Evolutionary conservation across 2,113 vertebrate species (phyloP), one percentile per base, ranked within the genome.

Genomic region (Geococcyx californianus): DNA sequence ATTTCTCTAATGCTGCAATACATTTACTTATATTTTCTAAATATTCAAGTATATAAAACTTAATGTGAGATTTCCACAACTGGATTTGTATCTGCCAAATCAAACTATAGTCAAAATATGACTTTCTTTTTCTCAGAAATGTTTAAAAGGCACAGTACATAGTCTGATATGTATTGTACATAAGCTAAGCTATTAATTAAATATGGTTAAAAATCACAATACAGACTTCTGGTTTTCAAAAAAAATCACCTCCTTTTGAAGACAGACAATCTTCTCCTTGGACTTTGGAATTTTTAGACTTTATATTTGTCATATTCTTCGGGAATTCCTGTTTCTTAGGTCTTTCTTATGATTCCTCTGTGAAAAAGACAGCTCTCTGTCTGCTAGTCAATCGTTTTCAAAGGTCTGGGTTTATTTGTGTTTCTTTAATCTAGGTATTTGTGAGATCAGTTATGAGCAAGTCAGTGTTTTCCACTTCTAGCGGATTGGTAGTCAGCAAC

Each of bases 371-470:
- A 98, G 94, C 62, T 98, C 96, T 72, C 90, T 7, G 81, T 96
- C 91, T 98, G 69, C 84, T 97, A 96, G 76, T 98, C 96, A 58
- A 98, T 89, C 16, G 66, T 98, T 97, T 92, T 97, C 94, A 7
- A 96, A 95, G 67, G 36, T 92, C 91, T 98, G 93, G 58, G 79
- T 76, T 31, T 95, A 93, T 82, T 97, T 98, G 62, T 97, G 91
- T 59, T 95, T 92, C 82, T 97, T 54, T 95, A 86, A 56, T 68
- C 59, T 91, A 93, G 59, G 93, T 94, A 89, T 96, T 97, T 49
- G 92, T 88, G 40, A 98, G 74, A 96, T 98, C 96, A 31, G 91
- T 93, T 93, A 81, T 86, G 51, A 97, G 25, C 13, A 87, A 88
- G 62, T 88, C 69, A 75, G 74, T 80, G 19, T 84, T 96, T 24